phyloP scores from a whole-genome alignment of 1,140 invertebrate species.

The Drosophila aff. region DNA sequence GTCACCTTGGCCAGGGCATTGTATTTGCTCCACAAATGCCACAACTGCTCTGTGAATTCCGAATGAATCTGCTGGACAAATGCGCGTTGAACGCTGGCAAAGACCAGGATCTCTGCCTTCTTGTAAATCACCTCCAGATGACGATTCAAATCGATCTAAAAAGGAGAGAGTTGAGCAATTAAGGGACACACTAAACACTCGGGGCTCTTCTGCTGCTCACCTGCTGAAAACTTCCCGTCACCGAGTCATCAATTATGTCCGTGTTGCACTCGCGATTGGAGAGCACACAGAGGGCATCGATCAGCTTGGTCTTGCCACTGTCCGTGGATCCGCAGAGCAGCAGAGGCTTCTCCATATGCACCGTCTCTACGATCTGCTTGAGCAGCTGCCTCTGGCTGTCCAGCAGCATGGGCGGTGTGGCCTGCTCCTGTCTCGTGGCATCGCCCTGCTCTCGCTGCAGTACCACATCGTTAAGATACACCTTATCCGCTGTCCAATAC shows the following conservation, averaged over 20 bases:
- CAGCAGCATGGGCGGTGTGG: slow-evolving; percentile 59
- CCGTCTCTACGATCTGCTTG: slow-evolving; percentile 79
- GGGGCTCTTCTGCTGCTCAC: slow-evolving; percentile 24
- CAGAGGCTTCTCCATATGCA: slow-evolving; percentile 80
- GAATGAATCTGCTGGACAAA: slow-evolving; percentile 50
- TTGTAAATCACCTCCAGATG: slow-evolving; percentile 88
- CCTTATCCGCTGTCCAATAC: slow-evolving; percentile 77
- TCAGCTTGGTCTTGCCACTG: slow-evolving; percentile 82
- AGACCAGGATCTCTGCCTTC: slow-evolving; percentile 84
- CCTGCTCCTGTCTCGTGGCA: slow-evolving; percentile 34
- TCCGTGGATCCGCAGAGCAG: slow-evolving; percentile 79
- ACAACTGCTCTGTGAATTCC: slow-evolving; percentile 49
- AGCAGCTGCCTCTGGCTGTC: slow-evolving; percentile 68
- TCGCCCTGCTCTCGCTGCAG: slow-evolving; percentile 46
- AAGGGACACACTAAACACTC: slow-evolving; percentile 71
- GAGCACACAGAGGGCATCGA: slow-evolving; percentile 74
- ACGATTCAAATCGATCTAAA: slow-evolving; percentile 89
- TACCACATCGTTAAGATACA: slow-evolving; percentile 81
- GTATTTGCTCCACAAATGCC: slow-evolving; percentile 74
- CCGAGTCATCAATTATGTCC: slow-evolving; percentile 84
- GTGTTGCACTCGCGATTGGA: slow-evolving; percentile 76
- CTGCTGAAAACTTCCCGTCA: slow-evolving; percentile 84
- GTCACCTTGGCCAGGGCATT: slow-evolving; percentile 52
- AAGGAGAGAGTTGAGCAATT: slow-evolving; percentile 74
- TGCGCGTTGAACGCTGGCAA: slow-evolving; percentile 78